These are phyloP conservation scores for Noctua comes DNA, from an alignment of 2,888 invertebrate genomes.

Conservation along the genomic window DNA sequence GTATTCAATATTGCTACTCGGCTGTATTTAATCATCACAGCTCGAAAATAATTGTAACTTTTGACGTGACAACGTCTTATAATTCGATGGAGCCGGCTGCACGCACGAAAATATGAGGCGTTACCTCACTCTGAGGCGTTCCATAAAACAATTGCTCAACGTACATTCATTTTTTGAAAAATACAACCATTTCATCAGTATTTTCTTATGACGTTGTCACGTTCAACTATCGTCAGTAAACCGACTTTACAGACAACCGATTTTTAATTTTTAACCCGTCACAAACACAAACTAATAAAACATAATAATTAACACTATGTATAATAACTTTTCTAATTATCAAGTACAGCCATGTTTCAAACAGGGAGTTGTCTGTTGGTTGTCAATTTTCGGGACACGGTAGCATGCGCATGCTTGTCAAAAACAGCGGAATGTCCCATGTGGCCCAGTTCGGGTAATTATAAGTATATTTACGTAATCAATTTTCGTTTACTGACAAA, in stretches of 20 bases:
- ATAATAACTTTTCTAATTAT: slow-evolving; percentile 57
- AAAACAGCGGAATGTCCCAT: slow-evolving; percentile 54
- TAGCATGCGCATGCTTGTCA: slow-evolving; percentile 60
- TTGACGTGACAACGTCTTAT: too few species aligned
- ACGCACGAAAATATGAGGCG: too few species aligned
- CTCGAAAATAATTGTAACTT: background rate
- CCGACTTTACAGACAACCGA: too few species aligned
- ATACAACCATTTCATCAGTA: too few species aligned
- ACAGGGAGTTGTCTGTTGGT: slow-evolving; percentile 40
- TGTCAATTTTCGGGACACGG: slow-evolving; percentile 58
- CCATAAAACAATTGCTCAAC: too few species aligned
- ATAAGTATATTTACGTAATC: slow-evolving; percentile 66
- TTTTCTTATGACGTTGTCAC: too few species aligned
- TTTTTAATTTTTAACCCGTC: background rate
- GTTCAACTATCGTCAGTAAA: too few species aligned
- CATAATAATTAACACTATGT: slow-evolving; percentile 2
- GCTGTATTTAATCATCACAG: background rate
- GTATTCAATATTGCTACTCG: background rate
- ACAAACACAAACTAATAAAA: background rate
- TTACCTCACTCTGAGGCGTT: too few species aligned
- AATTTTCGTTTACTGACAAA: slow-evolving; percentile 54
- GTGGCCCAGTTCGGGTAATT: slow-evolving; percentile 56
- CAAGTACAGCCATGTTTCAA: slow-evolving; percentile 40
- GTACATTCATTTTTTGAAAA: too few species aligned
- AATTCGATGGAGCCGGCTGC: too few species aligned